These are phyloP conservation scores for Spialia ferax DNA, from an alignment of 2,888 invertebrate species.

Conservation along the genomic window DNA sequence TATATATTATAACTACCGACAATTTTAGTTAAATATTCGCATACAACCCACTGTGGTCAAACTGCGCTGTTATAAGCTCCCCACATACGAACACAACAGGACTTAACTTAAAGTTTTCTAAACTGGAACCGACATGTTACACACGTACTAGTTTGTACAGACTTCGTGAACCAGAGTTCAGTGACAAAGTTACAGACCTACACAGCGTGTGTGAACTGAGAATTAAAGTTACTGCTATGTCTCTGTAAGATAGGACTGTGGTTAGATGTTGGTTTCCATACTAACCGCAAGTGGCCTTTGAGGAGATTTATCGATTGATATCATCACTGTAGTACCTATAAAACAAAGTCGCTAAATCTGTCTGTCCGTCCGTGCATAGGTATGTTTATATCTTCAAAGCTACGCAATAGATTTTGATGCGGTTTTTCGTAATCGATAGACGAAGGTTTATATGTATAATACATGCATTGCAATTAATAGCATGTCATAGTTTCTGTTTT, in stretches of 20 bases:
- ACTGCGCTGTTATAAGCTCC: background rate
- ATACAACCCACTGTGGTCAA: background rate
- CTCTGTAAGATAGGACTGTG: background rate
- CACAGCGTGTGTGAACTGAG: background rate
- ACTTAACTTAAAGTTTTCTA: background rate
- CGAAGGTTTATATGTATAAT: too few species aligned
- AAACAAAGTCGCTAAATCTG: too few species aligned
- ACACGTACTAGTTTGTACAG: background rate
- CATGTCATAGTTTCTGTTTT: too few species aligned
- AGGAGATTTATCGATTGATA: too few species aligned
- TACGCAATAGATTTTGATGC: too few species aligned
- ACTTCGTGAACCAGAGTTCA: background rate
- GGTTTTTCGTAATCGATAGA: too few species aligned
- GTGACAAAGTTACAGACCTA: background rate
- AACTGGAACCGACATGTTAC: constrained; percentile 1
- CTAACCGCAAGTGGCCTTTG: background rate
- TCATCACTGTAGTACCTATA: too few species aligned
- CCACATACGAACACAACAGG: background rate
- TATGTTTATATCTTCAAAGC: too few species aligned
- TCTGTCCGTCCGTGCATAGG: too few species aligned
- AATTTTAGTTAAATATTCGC: too few species aligned
- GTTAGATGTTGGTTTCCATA: background rate
- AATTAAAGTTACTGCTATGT: background rate
- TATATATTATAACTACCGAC: too few species aligned
- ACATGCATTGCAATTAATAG: too few species aligned